Evolutionary conservation across 2,888 invertebrate genomes (phyloP).

Genomic region (Ochropleura plecta): DNA sequence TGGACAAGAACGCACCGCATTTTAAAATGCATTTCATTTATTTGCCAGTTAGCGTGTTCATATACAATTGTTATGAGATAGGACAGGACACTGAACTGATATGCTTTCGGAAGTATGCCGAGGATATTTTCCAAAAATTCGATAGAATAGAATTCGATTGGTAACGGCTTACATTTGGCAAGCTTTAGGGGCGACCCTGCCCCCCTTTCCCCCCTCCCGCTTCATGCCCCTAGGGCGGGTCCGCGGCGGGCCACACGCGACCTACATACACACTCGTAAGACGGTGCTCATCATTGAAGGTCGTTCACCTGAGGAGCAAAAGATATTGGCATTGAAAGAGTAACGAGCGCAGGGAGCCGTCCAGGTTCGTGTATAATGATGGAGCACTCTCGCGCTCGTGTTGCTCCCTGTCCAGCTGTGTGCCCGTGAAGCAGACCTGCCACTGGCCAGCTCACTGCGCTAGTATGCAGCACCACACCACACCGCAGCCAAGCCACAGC

Average conservation of each 20-base stretch:
- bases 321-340: neutral
- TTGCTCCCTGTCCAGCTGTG: neutral
- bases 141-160: constrained; percentile 35
- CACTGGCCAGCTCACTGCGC: constrained; percentile 4
- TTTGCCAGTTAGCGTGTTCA: constrained; percentile 6
- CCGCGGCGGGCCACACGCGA: constrained; percentile 26
- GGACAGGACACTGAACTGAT: neutral
- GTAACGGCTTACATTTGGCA: constrained; percentile 44
- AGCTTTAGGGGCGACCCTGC: constrained; percentile 10
- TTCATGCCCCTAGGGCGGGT: neutral
- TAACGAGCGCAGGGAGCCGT: neutral
- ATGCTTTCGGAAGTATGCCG: constrained; percentile 4
- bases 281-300: constrained; percentile 35
- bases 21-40: neutral
- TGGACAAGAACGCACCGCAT: neutral
- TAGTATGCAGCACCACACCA: neutral
- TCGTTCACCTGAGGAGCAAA: constrained; percentile 27
- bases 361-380: neutral
- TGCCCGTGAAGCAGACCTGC: too few species aligned
- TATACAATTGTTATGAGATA: neutral
- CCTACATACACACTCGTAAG: constrained; percentile 58
- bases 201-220: neutral
- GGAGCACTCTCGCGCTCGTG: neutral
- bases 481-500: neutral
- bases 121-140: constrained; percentile 11